These are phyloP conservation scores for Ctenicera cuprea DNA, from an alignment of 2,888 invertebrate genomes.

Conservation along the genomic window DNA sequence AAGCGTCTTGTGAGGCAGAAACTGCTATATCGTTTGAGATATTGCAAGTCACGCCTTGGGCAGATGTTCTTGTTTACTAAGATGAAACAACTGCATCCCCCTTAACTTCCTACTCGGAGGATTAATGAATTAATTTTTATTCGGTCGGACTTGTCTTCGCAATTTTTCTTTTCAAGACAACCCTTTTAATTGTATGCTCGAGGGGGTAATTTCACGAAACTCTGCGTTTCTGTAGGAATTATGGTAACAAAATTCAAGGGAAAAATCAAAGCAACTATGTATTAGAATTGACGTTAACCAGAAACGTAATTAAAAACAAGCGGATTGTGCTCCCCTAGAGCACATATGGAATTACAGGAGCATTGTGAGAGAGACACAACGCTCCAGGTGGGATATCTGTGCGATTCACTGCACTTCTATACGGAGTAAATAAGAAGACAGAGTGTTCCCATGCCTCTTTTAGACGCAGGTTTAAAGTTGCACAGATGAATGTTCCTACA, in stretches of 20 bases:
- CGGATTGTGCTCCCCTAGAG: slow-evolving; percentile 33
- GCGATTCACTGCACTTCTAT: slow-evolving; percentile 60
- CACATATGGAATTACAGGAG: slow-evolving; percentile 63
- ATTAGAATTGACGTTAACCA: slow-evolving; percentile 8
- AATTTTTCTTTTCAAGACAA: slow-evolving; percentile 5
- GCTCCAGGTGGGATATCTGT: slow-evolving; percentile 61
- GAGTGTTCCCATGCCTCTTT: slow-evolving; percentile 57
- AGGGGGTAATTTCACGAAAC: neutral
- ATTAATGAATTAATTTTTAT: slow-evolving; percentile 37
- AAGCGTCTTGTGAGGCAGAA: slow-evolving; percentile 44
- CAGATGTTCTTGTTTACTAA: slow-evolving; percentile 68
- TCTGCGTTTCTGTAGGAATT: neutral
- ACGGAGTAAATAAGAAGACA: slow-evolving; percentile 56
- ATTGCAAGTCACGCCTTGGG: slow-evolving; percentile 69
- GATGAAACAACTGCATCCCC: slow-evolving; percentile 64
- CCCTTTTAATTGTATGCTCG: neutral
- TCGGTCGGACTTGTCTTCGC: neutral
- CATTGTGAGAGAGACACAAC: slow-evolving; percentile 62
- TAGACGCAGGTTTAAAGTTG: slow-evolving; percentile 57
- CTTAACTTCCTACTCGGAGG: slow-evolving; percentile 40
- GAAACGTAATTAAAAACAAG: slow-evolving; percentile 32
- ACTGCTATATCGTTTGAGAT: slow-evolving; percentile 47
- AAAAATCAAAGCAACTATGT: neutral
- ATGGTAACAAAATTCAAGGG: neutral
- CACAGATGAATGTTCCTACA: slow-evolving; percentile 44